phyloP scores from a whole-genome alignment of 2,888 invertebrate genomes.

The Ochropacha duplaris region DNA sequence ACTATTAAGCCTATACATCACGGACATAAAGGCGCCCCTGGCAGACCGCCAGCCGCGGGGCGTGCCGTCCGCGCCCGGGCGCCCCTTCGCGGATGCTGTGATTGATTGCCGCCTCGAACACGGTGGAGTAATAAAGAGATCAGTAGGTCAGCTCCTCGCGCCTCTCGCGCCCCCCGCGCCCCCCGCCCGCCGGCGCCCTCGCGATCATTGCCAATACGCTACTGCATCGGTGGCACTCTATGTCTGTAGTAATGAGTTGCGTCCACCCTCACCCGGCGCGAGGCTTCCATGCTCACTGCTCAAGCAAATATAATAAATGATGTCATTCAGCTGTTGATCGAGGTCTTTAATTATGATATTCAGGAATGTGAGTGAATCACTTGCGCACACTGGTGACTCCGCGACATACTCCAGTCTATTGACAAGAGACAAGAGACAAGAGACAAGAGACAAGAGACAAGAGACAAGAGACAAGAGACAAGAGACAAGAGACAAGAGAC shows the following conservation, averaged over 20 bases:
- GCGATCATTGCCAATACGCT: neutral
- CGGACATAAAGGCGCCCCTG: neutral
- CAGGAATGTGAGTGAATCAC: too few relatives aligned
- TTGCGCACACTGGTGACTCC: too few relatives aligned
- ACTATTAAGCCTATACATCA: constrained; percentile 3
- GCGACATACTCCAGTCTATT: too few relatives aligned
- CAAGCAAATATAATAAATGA: neutral
- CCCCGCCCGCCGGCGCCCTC: neutral
- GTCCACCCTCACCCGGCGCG: neutral
- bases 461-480: too few relatives aligned
- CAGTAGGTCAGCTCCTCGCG: neutral
- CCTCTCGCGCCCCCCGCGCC: neutral
- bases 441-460: too few relatives aligned
- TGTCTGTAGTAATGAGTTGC: neutral
- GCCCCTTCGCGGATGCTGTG: neutral
- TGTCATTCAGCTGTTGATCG: neutral
- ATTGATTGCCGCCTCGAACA: neutral
- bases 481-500: too few relatives aligned
- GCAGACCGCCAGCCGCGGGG: neutral
- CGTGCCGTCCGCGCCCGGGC: neutral
- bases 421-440: too few relatives aligned
- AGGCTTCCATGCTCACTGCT: neutral
- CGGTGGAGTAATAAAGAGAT: neutral
- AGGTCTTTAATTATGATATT: too few relatives aligned
- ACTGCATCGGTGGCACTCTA: neutral